A percentile compares a stretch with the other conserved stretches of the same genome.
These are phyloP conservation scores for Drosophila rubida DNA, from an alignment of 2,888 invertebrate genomes.

Conservation along the genomic window DNA sequence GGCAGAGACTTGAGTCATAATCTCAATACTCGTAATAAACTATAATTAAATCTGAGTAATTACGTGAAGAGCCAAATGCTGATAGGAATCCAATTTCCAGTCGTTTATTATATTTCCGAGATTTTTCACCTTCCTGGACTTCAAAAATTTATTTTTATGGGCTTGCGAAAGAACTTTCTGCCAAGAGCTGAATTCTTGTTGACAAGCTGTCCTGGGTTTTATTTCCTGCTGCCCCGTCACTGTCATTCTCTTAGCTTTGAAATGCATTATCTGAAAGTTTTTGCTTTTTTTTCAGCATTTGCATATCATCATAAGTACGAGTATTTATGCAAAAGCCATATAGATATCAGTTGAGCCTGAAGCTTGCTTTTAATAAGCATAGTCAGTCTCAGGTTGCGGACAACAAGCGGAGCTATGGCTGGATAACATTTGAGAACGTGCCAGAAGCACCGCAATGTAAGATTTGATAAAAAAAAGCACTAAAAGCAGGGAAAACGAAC, in stretches of 20 bases:
- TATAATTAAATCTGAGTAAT: slow-evolving; percentile 16
- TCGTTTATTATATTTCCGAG: background rate
- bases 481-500: slow-evolving; percentile 17
- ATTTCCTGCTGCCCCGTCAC: slow-evolving; percentile 8
- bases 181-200: background rate
- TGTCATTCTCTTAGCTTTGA: slow-evolving; percentile 15
- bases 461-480: slow-evolving; percentile 57
- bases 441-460: slow-evolving; percentile 66
- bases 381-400: slow-evolving; percentile 33
- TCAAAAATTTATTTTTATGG: background rate
- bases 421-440: slow-evolving; percentile 56
- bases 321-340: slow-evolving; percentile 19
- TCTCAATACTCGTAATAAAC: slow-evolving; percentile 22
- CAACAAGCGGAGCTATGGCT: slow-evolving; percentile 4
- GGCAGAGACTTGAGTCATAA: slow-evolving; percentile 32
- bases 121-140: background rate
- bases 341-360: slow-evolving; percentile 47
- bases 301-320: slow-evolving; percentile 25
- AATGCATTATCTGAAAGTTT: slow-evolving; percentile 22
- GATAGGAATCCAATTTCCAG: slow-evolving; percentile 1
- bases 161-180: background rate
- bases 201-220: background rate
- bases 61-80: background rate
- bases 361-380: slow-evolving; percentile 69
- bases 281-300: slow-evolving; percentile 19